Conservation (phyloP, 2,888 invertebrate genomes). For the Plebejus argus region DNA sequence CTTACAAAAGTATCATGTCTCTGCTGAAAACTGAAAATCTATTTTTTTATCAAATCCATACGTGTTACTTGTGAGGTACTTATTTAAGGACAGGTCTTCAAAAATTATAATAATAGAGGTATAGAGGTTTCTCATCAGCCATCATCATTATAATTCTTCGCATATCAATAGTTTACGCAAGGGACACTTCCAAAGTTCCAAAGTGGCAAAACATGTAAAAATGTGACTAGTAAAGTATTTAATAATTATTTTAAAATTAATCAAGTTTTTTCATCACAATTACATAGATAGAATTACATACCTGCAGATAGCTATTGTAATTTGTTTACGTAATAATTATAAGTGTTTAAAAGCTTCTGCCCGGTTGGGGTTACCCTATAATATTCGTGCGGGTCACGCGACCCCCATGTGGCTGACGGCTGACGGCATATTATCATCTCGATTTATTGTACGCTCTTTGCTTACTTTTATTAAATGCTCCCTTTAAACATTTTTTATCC, state of each 20-base stretch:
- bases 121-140: no score
- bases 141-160: no score
- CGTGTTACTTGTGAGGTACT: no score
- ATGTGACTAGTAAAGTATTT: not conserved
- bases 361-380: constrained; percentile 37
- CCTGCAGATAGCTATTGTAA: not conserved
- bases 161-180: no score
- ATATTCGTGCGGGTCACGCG: constrained; percentile 61
- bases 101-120: no score
- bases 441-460: constrained; percentile 46
- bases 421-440: constrained; percentile 46
- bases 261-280: not conserved
- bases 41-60: no score
- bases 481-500: not conserved
- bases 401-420: constrained; percentile 55
- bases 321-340: not conserved
- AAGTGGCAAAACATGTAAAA: no score
- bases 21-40: no score
- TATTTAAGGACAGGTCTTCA: no score
- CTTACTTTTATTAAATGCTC: constrained; percentile 39
- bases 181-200: no score
- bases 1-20: no score
- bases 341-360: not conserved
- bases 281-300: not conserved
- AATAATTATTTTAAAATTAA: not conserved